Conservation (phyloP, 2,113 vertebrate genomes). For the Colistium nudipinnis region DNA sequence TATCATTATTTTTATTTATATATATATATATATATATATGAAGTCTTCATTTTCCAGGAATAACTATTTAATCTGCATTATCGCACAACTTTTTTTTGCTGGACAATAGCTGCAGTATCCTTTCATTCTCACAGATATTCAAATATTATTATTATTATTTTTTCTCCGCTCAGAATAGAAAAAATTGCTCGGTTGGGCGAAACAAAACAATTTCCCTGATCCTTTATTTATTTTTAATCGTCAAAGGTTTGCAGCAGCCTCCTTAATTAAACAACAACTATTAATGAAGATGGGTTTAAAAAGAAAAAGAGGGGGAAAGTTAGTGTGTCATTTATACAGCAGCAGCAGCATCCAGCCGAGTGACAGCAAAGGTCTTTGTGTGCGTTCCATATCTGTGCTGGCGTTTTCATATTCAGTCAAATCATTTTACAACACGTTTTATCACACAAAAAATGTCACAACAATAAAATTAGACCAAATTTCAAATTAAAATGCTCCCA, state of each 20-base stretch:
- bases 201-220: conserved; percentile 21
- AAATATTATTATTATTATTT: conserved; percentile 2
- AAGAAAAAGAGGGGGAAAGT: conserved; percentile 5
- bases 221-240: conserved; percentile 10
- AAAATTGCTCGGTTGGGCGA: not conserved
- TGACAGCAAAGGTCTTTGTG: conserved; percentile 21
- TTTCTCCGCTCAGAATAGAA: not conserved
- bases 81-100: not conserved
- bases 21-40: no score
- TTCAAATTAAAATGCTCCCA: conserved; percentile 51
- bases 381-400: conserved; percentile 14
- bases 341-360: conserved; percentile 1
- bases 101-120: not conserved
- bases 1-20: no score
- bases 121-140: not conserved
- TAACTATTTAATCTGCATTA: not conserved
- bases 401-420: conserved; percentile 51
- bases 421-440: conserved; percentile 53
- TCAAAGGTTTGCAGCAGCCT: conserved; percentile 14
- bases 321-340: conserved; percentile 3
- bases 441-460: conserved; percentile 45
- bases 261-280: conserved; percentile 28
- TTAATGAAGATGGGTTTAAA: conserved; percentile 2
- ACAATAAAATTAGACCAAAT: conserved; percentile 48
- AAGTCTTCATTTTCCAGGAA: not conserved